Base-by-base conservation (phyloP, 2,797 vertebrate species). In the Myotis planiceps region DNA sequence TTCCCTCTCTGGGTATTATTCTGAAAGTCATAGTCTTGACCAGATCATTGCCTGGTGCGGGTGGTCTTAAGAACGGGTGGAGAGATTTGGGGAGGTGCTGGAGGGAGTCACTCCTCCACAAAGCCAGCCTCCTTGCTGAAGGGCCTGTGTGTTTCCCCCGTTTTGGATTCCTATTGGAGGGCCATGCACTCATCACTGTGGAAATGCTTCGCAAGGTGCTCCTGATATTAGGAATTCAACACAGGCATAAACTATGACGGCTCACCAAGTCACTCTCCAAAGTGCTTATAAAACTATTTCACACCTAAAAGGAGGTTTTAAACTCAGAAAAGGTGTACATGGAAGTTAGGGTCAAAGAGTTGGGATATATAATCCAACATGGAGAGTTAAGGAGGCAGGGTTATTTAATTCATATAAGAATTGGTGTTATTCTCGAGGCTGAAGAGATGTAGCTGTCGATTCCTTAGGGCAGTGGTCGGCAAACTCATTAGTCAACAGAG, bases 231-330 rank as follows among this genome's bases (percentile, higher is more conserved):
- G 51, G 55, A 51, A n/a, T 45, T 37, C 74, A 18, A 79, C 75
- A 65, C 32, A 68, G 58, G 42, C 47, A 10, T 25, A 58, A 37
- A 34, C 71, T 18, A 5, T 5, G 27, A 49, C 1, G 1, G 45
- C 63, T 82, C 51, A 83, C 21, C 53, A 45, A 34, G 32, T 42
- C 14, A 42, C 65, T 82, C 27, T 81, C 29, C 47, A 74, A 87
- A 82, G 60, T 69, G 75, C 72, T 95, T 87, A 80, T 58, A 91
- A 79, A 86, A 63, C 5, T 58, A 69, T 83, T 94, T 65, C 49
- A 78, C 25, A 53, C 49, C 29, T 79, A 81, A 90, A 96, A 93
- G 69, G 25, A 94, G 49, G 63, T 15, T 69, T 89, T 92, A 90
- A 80, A 37, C 66, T 86, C 51, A 49, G 71, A 81, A 65, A 96